A percentile compares a stretch with the other conserved stretches of the same genome.
These are phyloP conservation scores for Drosophila emarginata DNA, from an alignment of 2,888 invertebrate species.

Conservation along the genomic window DNA sequence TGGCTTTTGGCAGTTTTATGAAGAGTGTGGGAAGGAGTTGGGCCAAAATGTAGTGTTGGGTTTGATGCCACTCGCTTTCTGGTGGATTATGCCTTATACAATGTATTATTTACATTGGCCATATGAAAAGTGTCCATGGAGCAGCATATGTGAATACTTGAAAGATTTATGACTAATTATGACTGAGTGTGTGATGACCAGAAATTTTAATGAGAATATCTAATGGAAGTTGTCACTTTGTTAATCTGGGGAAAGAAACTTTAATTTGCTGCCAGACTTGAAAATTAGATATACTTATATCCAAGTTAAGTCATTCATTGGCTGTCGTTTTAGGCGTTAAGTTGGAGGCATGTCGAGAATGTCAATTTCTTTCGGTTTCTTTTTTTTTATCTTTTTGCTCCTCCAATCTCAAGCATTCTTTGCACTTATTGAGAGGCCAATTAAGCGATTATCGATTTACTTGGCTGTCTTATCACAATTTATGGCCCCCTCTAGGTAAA, in stretches of 20 bases:
- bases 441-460: conserved; percentile 65
- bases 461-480: conserved; percentile 11
- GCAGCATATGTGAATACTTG: neutral
- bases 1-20: conserved; percentile 42
- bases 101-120: neutral
- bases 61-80: conserved; percentile 52
- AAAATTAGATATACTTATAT: neutral
- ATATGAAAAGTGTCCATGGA: neutral
- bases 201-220: neutral
- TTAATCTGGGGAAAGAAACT: conserved; percentile 1
- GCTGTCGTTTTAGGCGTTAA: conserved; percentile 9
- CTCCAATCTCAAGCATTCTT: neutral
- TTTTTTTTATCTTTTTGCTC: neutral
- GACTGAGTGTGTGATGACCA: neutral
- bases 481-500: conserved; percentile 7
- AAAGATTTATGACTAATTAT: conserved; percentile 6
- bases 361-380: neutral
- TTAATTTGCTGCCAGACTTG: conserved; percentile 1
- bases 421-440: conserved; percentile 51
- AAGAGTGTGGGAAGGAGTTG: conserved; percentile 35
- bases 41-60: conserved; percentile 25
- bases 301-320: conserved; percentile 13
- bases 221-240: neutral
- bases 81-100: conserved; percentile 39
- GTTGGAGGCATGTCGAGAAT: conserved; percentile 7